Percentiles rank a stretch among this genome's conserved stretches.
phyloP scores from a whole-genome alignment of 2,888 invertebrate species.

The Cyrtodaria siliqua region DNA sequence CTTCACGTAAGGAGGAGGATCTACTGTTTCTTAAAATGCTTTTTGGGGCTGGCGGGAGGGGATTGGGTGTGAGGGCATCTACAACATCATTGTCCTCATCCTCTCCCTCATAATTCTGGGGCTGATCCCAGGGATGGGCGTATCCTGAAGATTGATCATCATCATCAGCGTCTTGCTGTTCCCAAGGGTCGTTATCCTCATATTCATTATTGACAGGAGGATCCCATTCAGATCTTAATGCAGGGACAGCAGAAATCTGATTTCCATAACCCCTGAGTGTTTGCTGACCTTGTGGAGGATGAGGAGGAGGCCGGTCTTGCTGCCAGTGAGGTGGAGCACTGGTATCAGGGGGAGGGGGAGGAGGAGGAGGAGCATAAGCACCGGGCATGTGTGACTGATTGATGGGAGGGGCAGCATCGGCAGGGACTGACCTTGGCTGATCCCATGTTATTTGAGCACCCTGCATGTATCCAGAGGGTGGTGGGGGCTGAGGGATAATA shows the following conservation, averaged over 20 bases:
- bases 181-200: conserved; percentile 7
- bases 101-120: conserved; percentile 53
- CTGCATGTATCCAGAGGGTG: conserved; percentile 33
- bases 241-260: conserved; percentile 35
- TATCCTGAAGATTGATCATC: conserved; percentile 19
- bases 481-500: conserved; percentile 20
- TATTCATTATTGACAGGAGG: neutral
- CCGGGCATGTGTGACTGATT: conserved; percentile 11
- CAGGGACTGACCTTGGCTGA: conserved; percentile 7
- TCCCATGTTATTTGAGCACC: conserved; percentile 23
- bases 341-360: conserved; percentile 11
- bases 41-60: conserved; percentile 67
- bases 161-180: conserved; percentile 18
- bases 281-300: conserved; percentile 6
- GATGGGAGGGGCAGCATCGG: conserved; percentile 4
- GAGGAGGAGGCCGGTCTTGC: conserved; percentile 23
- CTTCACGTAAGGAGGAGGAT: conserved; percentile 65
- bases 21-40: conserved; percentile 68
- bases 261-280: conserved; percentile 12
- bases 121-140: conserved; percentile 57
- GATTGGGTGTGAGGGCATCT: conserved; percentile 34
- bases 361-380: conserved; percentile 26
- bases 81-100: conserved; percentile 46
- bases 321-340: conserved; percentile 25
- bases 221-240: conserved; percentile 36